phyloP scores from a whole-genome alignment of 2,797 vertebrate genomes.

The Nannoperca australis region DNA sequence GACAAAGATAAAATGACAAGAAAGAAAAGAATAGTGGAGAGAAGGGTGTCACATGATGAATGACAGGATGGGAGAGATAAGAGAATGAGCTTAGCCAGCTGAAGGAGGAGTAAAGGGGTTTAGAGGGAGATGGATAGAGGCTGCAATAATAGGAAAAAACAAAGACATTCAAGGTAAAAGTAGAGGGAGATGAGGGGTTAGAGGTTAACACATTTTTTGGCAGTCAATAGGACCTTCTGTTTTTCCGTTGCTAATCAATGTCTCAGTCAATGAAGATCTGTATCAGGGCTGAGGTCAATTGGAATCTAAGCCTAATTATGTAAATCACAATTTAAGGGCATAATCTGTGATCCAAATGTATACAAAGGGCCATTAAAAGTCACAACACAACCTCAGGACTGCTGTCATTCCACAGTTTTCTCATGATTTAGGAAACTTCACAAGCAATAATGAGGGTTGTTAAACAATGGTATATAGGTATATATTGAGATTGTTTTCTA shows the following conservation, averaged over 20 bases:
- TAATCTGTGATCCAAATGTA: conserved; percentile 21
- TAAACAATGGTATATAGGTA: not conserved
- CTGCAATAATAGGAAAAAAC: not conserved
- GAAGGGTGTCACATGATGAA: not conserved
- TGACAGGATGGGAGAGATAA: conserved; percentile 21
- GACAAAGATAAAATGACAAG: conserved; percentile 21
- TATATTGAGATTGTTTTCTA: not conserved
- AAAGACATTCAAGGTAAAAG: conserved; percentile 25
- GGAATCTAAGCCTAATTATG: conserved; percentile 60
- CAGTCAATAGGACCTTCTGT: conserved; percentile 36
- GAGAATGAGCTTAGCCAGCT: conserved; percentile 1
- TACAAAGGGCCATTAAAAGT: conserved; percentile 1
- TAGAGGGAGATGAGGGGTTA: conserved; percentile 26
- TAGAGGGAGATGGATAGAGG: conserved; percentile 12
- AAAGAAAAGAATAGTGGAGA: not conserved
- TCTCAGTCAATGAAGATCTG: conserved; percentile 56
- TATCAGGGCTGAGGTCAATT: conserved; percentile 44
- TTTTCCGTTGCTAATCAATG: conserved; percentile 40
- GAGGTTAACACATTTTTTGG: conserved; percentile 38
- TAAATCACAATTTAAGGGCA: conserved; percentile 52
- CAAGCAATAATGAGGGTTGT: not conserved
- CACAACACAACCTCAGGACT: not conserved
- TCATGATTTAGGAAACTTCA: not conserved
- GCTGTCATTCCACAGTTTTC: not conserved
- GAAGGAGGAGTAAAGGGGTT: not conserved